phyloP scores from a whole-genome alignment of 2,113 vertebrate genomes.

The Buteo buteo region DNA sequence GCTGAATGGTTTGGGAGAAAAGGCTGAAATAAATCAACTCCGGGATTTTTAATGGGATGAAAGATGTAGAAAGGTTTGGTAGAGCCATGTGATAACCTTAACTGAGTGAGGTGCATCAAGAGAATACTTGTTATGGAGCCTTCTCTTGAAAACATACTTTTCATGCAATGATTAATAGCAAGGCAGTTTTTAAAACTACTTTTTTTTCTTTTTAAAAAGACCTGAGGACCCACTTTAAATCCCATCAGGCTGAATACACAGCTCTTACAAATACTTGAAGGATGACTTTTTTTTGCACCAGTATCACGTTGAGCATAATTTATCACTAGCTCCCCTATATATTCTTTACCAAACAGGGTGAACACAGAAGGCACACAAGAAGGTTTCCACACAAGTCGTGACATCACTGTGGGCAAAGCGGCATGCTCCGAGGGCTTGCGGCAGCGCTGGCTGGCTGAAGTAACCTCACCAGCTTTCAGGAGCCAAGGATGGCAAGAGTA shows the following conservation, averaged over 20 bases:
- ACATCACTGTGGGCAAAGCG: neutral
- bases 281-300: neutral
- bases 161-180: neutral
- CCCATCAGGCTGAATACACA: neutral
- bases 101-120: neutral
- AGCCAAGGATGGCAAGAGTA: neutral
- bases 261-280: neutral
- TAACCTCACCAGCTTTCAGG: neutral
- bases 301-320: neutral
- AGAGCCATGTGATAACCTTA: neutral
- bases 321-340: neutral
- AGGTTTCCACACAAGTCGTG: neutral
- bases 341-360: neutral
- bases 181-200: neutral
- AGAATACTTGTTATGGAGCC: neutral
- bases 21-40: neutral
- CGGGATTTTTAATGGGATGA: neutral
- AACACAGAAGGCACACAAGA: neutral
- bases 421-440: accelerated
- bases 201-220: neutral
- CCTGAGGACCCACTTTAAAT: neutral
- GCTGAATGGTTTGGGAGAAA: neutral
- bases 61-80: neutral
- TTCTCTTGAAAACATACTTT: neutral
- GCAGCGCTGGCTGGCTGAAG: neutral